A percentile compares a stretch with the other conserved stretches of the same genome.
Evolutionary conservation across 1,140 invertebrate genomes (phyloP).

Genomic region (Drosophila lini): DNA sequence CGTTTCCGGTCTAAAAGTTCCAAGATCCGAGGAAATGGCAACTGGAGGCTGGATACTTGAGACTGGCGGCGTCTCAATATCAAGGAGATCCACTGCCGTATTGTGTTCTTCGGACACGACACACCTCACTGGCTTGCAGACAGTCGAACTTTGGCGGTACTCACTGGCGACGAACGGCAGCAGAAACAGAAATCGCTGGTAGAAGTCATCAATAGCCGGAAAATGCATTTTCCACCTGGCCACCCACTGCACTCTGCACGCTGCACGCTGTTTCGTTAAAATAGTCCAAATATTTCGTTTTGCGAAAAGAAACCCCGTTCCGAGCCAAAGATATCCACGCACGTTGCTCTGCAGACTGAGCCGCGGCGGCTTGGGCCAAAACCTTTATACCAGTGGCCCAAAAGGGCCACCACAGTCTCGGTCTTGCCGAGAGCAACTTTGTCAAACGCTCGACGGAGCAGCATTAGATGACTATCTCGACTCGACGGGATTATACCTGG

Average conservation of each 20-base stretch:
- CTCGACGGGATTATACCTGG: slow-evolving; percentile 34
- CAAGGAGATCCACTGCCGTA: slow-evolving; percentile 22
- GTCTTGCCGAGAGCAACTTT: slow-evolving; percentile 33
- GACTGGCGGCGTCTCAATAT: slow-evolving; percentile 28
- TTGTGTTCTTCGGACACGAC: slow-evolving; percentile 40
- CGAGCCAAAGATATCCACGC: slow-evolving; percentile 51
- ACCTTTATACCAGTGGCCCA: slow-evolving; percentile 60
- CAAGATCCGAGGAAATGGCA: slow-evolving; percentile 5
- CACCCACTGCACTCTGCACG: slow-evolving; percentile 2
- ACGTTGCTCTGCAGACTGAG: slow-evolving; percentile 65
- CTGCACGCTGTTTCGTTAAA: slow-evolving; percentile 6
- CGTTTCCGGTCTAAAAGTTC: slow-evolving; percentile 26
- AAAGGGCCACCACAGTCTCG: slow-evolving; percentile 34
- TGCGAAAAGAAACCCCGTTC: slow-evolving; percentile 6
- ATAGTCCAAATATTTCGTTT: slow-evolving; percentile 5
- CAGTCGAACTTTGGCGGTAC: slow-evolving; percentile 44
- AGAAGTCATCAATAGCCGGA: slow-evolving; percentile 67
- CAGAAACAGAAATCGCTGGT: slow-evolving; percentile 68
- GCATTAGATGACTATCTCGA: slow-evolving; percentile 38
- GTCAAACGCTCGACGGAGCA: slow-evolving; percentile 52
- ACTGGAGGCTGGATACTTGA: slow-evolving; percentile 9
- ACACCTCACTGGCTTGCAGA: slow-evolving; percentile 66
- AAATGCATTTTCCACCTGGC: slow-evolving; percentile 67
- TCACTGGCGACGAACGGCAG: slow-evolving; percentile 69
- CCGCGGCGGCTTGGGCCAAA: slow-evolving; percentile 34